Evolutionary conservation across 2,113 vertebrate genomes (phyloP).

Genomic region (Rhadina sibilatrix): DNA sequence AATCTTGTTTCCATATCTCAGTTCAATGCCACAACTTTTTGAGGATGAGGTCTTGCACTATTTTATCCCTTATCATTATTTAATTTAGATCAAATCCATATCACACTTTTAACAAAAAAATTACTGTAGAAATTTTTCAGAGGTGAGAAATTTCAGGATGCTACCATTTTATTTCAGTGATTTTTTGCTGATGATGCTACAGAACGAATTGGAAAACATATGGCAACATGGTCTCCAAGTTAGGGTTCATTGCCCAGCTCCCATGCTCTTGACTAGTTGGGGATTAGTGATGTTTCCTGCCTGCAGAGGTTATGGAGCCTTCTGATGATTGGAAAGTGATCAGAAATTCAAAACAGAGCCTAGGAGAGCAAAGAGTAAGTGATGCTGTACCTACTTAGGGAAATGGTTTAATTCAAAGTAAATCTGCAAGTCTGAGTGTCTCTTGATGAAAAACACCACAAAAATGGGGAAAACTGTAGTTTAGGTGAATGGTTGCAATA

Average conservation of each 20-base stretch:
- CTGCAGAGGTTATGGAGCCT: background rate
- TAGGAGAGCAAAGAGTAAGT: background rate
- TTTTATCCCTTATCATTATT: background rate
- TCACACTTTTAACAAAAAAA: background rate
- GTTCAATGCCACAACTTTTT: background rate
- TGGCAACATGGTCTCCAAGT: background rate
- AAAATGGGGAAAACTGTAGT: background rate
- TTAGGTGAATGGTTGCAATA: background rate
- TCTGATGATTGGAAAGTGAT: background rate
- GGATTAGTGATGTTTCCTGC: background rate
- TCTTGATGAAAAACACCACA: background rate
- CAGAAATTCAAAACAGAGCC: background rate
- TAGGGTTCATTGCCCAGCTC: background rate
- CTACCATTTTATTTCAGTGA: background rate
- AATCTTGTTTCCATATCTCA: background rate
- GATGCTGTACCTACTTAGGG: background rate
- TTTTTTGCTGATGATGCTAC: background rate
- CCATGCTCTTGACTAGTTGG: rapidly evolving
- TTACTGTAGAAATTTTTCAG: rapidly evolving
- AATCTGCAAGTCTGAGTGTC: background rate
- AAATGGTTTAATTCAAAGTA: background rate
- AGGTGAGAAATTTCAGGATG: background rate
- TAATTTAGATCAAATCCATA: background rate
- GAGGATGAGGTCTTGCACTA: background rate
- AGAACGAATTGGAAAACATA: background rate